Evolutionary conservation across 2,888 invertebrate genomes (phyloP), one percentile per base, ranked within the genome.

Genomic region (Catocala nupta): DNA sequence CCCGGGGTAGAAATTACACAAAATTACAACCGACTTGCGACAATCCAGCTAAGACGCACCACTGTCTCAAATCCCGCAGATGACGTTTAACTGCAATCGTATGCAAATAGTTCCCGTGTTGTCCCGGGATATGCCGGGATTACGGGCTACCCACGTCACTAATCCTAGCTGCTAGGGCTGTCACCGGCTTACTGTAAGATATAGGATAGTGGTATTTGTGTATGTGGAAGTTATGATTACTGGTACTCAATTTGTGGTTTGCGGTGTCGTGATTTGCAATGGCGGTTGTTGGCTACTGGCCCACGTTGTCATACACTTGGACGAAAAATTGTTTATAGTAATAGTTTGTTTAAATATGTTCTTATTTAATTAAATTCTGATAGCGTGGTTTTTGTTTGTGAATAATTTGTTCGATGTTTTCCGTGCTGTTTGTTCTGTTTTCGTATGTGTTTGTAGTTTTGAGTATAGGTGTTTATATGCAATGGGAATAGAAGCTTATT

Each of bases 31-130:
- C 65, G 74, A 70, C 79, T 77, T 76, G 83, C 86, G 85, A 70
- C 77, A 76, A 74, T 75, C 68, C 71, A 53, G 63, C 77, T 77
- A 77, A 77, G 77, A 77, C 79, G 67, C 75, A 76, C 60, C 74
- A 76, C 82, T 82, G 85, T 88, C 88, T 89, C 87, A 85, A 90
- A 90, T 88, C 88, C 86, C 78, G 77, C 81, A 84, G 88, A 91
- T 92, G 92, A 92, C 91, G 82, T 82, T 85, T 91, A 92, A 93
- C 91, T 88, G 87, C 84, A 73, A 87, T 87, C 82, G 84, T 88
- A 93, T 93, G 93, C 92, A 92, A 92, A 93, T 77, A 74, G 79
- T 78, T 71, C 70, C 79, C 67, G 78, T 77, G 76, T 77, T 78
- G 77, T 93, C 82, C 86, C 83, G 82, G 85, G 84, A 87, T 87